A percentile compares a stretch with the other conserved stretches of the same genome.
Evolutionary conservation across 1,140 invertebrate genomes (phyloP).

Genomic region (Diachasma alloeum): DNA sequence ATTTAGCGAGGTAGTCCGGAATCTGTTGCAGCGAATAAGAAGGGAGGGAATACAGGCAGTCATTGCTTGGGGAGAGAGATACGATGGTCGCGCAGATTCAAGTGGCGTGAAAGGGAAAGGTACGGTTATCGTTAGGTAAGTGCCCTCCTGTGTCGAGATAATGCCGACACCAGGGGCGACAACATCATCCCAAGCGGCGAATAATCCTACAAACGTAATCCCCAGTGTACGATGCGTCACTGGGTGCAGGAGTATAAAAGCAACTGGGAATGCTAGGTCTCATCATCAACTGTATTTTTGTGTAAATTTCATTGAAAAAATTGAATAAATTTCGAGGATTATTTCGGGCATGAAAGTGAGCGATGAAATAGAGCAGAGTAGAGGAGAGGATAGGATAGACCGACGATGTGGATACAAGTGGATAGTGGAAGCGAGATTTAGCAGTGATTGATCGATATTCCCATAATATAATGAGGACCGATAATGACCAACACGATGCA

Average conservation of each 20-base stretch:
- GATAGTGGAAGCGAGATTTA: conserved; percentile 37
- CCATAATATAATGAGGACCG: conserved; percentile 59
- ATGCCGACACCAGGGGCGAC: conserved; percentile 60
- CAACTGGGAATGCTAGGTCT: no score
- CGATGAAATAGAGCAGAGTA: background rate
- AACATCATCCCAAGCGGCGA: conserved; percentile 60
- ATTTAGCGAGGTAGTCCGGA: background rate
- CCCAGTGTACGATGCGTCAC: conserved; percentile 42
- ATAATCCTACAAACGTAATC: conserved; percentile 59
- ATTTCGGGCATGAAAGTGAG: no score
- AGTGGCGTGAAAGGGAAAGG: conserved; percentile 21
- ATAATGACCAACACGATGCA: conserved; percentile 61
- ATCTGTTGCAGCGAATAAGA: background rate
- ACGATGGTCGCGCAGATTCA: background rate
- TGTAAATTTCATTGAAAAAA: conserved; percentile 26
- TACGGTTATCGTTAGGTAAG: conserved; percentile 60
- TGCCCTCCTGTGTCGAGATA: conserved; percentile 63
- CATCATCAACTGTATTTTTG: conserved; percentile 41
- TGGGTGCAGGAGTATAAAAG: conserved; percentile 36
- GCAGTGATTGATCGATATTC: conserved; percentile 59
- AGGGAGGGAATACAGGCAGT: background rate
- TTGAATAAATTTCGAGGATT: conserved; percentile 26
- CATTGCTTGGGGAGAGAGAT: background rate
- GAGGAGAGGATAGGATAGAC: background rate
- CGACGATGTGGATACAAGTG: conserved; percentile 18